These are phyloP conservation scores for Eidolon helvum DNA, from an alignment of 2,113 vertebrate genomes.

Conservation along the genomic window DNA sequence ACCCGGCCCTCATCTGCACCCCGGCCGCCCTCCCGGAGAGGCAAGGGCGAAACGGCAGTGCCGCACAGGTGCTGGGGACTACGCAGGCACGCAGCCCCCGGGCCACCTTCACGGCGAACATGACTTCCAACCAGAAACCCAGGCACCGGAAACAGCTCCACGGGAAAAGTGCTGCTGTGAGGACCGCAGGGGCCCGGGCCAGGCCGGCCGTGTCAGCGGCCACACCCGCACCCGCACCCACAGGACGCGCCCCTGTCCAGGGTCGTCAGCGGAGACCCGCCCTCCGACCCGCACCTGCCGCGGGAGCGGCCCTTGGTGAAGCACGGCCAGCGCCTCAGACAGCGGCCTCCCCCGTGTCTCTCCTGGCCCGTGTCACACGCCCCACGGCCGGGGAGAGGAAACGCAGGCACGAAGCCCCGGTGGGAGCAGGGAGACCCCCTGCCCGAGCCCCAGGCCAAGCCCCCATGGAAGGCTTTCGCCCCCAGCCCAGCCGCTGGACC, in stretches of 20 bases:
- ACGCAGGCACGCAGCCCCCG: accelerated
- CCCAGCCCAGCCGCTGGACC: no score
- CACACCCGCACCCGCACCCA: no score
- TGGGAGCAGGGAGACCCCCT: no score
- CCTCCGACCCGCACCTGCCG: no score
- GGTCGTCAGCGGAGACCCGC: no score
- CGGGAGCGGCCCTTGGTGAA: no score
- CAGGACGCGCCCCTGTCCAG: no score
- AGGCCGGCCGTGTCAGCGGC: no score
- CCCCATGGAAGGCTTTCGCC: neutral
- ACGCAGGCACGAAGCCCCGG: neutral
- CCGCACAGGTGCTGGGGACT: neutral
- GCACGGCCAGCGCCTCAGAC: no score
- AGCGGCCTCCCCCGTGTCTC: no score
- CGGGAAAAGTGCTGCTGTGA: neutral
- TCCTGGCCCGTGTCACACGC: no score
- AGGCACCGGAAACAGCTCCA: neutral
- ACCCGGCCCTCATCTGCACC: neutral
- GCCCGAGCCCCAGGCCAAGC: neutral
- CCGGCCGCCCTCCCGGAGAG: neutral
- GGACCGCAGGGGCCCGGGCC: neutral
- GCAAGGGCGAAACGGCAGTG: neutral
- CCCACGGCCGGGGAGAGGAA: no score
- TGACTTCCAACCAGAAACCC: neutral
- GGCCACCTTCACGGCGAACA: neutral